A percentile compares a stretch with the other conserved stretches of the same genome.
phyloP scores from a whole-genome alignment of 2,113 vertebrate species.

The Pomatorhinus ruficollis region DNA sequence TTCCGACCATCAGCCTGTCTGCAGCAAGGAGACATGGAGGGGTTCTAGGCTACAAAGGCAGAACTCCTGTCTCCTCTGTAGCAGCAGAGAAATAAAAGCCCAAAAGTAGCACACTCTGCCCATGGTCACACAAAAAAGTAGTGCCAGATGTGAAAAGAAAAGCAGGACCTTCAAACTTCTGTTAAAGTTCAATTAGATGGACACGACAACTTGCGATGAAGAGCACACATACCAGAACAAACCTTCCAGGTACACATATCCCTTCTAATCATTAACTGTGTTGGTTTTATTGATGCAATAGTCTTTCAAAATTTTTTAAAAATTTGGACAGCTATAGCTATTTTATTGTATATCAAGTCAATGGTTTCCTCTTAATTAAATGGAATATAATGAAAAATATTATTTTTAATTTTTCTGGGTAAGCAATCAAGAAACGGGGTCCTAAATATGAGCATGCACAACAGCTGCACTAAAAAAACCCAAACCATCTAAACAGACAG shows the following conservation, averaged over 20 bases:
- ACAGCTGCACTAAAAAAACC: not conserved
- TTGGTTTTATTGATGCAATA: not conserved
- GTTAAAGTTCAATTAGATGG: not conserved
- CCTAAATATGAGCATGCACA: fast-evolving
- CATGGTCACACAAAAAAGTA: not conserved
- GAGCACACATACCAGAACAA: not conserved
- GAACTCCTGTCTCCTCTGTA: not conserved
- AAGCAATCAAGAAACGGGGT: not conserved
- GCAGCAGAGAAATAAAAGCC: not conserved
- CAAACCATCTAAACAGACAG: not conserved
- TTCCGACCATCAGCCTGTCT: slow-evolving; percentile 95
- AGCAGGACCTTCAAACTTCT: not conserved
- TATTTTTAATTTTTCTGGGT: not conserved
- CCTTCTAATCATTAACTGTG: not conserved
- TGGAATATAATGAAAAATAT: not conserved
- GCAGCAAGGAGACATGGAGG: not conserved
- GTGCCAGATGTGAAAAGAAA: not conserved
- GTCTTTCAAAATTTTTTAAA: fast-evolving
- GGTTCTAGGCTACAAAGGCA: not conserved
- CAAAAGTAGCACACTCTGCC: not conserved
- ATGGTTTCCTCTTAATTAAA: not conserved
- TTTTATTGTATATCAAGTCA: not conserved
- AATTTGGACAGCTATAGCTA: not conserved
- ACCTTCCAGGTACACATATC: not conserved
- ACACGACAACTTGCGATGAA: not conserved